Evolutionary conservation across 1,140 invertebrate genomes (phyloP), one percentile per base, ranked within the genome.

Genomic region (Drosophila sulfurigaster): DNA sequence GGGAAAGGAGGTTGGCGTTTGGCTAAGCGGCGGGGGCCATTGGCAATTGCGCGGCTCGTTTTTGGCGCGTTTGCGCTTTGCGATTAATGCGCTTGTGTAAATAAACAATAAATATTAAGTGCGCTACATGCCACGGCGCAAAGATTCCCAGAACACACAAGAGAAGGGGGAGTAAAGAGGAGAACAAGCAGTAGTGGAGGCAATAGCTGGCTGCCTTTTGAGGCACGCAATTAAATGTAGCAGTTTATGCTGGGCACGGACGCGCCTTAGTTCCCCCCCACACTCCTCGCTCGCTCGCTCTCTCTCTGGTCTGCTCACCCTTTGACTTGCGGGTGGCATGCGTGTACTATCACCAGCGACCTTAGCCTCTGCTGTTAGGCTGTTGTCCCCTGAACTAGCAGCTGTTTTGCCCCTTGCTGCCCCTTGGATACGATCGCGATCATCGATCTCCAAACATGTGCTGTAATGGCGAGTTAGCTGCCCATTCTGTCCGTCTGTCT

Each of bases 21-120:
- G 45, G 60, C 43, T 65, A 35, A 54, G 43, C 56, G 76, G 38
- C 41, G 70, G 69, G 70, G 82, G 62, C 63, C 72, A 78, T 75
- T 81, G 79, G 75, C 62, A 87, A 87, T 82, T 87, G 83, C 79
- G 81, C 74, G 78, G 68, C 76, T 86, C 75, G 82, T 82, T 82
- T 86, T 87, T 87, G 75, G 79, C 82, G 83, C 81, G 81, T 89
- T 89, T 89, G 85, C 81, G 75, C 78, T 85, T 89, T 81, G 78
- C 85, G 81, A 81, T 89, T 89, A 89, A 89, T 85, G 71, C 81
- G 85, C 85, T 89, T 81, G 86, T 89, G 85, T 89, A 89, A 89
- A 89, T 89, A 89, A 89, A 89, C 85, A 89, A 85, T 85, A 89
- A 89, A 89, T 89, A 85, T 89, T 85, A 89, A 88, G 81, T 89